Evolutionary conservation across 2,888 invertebrate genomes (phyloP), one percentile per base, ranked within the genome.

Genomic region (Melipona bicolor): DNA sequence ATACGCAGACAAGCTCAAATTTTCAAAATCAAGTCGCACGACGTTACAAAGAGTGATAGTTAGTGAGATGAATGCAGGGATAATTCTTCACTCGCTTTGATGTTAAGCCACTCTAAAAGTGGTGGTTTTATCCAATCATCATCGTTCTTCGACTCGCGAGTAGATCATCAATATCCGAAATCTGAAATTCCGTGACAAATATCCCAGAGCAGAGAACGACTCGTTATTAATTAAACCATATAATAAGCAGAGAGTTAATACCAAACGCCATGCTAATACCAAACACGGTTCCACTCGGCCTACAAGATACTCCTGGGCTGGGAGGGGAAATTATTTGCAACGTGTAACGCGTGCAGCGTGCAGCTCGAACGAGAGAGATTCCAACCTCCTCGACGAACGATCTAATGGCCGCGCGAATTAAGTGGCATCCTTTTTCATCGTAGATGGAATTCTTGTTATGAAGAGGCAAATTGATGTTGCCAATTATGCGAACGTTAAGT

Each of bases 381-480:
- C 32, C 32, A 56, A 15, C 64, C n/a, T 73, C 11, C 67, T 49
- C 21, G 19, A 54, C 43, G 43, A 54, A 69, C 62, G 62, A 21
- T 36, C 79, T 69, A 76, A 77, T 77, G 77, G 49, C 17, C 21
- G 24, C 27, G 36, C 19, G 54, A 62, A 77, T 69, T 56, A 79
- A 64, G 67, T 73, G 56, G 50, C 50, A 64, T 69, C 19, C 19
- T 68, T 79, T 69, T 79, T 49, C 77, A 54, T 62, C 19, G 15
- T 17, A 21, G n/a, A 36, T 24, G 27, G 56, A 59, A 59, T 71
- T 13, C 59, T 78, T 72, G 70, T 79, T 79, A 67, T 19, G 19
- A 70, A 24, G 11, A 56, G 27, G 43, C n/a, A 64, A 62, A 77
- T 71, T 54, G 61, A 52, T 65, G 65, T 72, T 54, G 19, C 59